These are phyloP conservation scores for Papilio protenor DNA, from an alignment of 2,888 invertebrate species.

Conservation along the genomic window DNA sequence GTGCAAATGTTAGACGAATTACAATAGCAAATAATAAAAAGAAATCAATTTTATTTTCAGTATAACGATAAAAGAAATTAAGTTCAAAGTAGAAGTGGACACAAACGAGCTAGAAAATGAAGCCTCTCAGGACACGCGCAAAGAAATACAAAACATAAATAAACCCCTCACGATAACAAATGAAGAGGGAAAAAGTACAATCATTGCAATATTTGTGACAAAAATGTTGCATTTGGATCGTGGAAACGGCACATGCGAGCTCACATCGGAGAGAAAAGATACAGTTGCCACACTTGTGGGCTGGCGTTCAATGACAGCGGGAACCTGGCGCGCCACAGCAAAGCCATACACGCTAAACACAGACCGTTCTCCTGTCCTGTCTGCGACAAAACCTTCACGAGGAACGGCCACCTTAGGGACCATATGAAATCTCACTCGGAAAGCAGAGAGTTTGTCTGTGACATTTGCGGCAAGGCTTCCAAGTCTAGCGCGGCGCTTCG, in stretches of 20 bases:
- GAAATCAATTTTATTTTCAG: conserved; percentile 52
- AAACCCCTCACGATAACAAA: conserved; percentile 44
- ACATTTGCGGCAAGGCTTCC: conserved; percentile 80
- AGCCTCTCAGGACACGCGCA: not conserved
- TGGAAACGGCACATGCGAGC: conserved; percentile 77
- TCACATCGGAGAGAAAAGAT: conserved; percentile 70
- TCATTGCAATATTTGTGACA: conserved; percentile 72
- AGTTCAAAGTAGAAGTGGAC: conserved; percentile 26
- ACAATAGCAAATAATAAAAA: conserved; percentile 1
- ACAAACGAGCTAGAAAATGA: conserved; percentile 4
- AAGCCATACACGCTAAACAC: conserved; percentile 72
- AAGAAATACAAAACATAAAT: not conserved
- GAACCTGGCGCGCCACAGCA: conserved; percentile 81
- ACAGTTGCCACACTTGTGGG: conserved; percentile 82
- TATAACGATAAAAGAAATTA: conserved; percentile 44
- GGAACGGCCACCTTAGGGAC: conserved; percentile 76
- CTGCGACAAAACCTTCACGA: conserved; percentile 79
- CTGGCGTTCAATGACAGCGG: conserved; percentile 76
- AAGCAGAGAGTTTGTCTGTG: conserved; percentile 78
- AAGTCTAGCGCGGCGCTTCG: conserved; percentile 81
- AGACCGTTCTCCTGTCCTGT: conserved; percentile 78
- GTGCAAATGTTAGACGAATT: not conserved
- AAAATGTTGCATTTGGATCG: conserved; percentile 57
- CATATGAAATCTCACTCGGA: conserved; percentile 79
- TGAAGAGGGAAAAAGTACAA: conserved; percentile 55